These are phyloP conservation scores for Lacerta agilis DNA, from an alignment of 2,797 vertebrate species.

Conservation along the genomic window DNA sequence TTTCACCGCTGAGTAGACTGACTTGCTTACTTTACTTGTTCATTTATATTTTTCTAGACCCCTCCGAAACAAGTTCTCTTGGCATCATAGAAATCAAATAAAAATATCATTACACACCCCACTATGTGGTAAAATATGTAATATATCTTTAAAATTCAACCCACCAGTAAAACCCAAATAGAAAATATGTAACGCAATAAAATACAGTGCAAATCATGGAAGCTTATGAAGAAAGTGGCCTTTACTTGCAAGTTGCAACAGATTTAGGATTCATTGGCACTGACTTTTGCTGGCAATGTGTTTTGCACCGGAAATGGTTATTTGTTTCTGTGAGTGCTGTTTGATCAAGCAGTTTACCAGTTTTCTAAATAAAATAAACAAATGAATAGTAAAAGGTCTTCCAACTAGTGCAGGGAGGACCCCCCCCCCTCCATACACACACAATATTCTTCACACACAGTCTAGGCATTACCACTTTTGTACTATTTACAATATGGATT, in stretches of 20 bases:
- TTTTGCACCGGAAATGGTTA: neutral
- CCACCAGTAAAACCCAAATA: no score
- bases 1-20: conserved; percentile 25
- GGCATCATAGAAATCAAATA: no score
- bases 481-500: neutral
- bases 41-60: no score
- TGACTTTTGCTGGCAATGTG: neutral
- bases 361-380: neutral
- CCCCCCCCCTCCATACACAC: neutral
- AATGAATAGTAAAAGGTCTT: neutral
- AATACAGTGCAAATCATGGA: no score
- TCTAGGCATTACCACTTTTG: neutral
- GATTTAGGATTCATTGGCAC: neutral
- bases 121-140: no score
- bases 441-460: neutral
- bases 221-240: conserved; percentile 35
- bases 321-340: no score
- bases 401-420: neutral
- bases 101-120: no score
- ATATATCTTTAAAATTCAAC: no score
- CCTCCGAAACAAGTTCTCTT: no score
- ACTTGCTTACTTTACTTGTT: no score
- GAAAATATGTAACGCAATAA: no score
- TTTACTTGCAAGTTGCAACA: conserved; percentile 36
- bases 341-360: neutral